Percentiles rank a stretch among this genome's conserved stretches.
phyloP scores from a whole-genome alignment of 2,797 vertebrate genomes.

The Gila robusta region DNA sequence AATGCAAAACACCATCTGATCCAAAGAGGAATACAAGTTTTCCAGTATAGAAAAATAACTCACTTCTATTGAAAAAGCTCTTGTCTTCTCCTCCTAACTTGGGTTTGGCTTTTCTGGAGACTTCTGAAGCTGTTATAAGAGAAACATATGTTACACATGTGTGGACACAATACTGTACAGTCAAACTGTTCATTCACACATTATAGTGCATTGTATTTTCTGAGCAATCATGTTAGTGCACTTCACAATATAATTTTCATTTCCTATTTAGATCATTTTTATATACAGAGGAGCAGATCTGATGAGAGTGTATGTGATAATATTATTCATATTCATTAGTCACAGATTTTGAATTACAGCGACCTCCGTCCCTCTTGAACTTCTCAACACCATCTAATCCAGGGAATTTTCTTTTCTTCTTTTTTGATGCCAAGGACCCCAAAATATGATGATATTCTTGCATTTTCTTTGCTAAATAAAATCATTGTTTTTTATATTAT shows the following conservation, averaged over 20 bases:
- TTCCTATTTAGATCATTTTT: background rate
- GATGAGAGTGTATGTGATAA: no score
- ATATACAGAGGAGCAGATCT: background rate
- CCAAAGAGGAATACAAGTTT: background rate
- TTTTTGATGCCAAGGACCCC: background rate
- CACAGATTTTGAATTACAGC: background rate
- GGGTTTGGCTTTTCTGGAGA: conserved; percentile 79
- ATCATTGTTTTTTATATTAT: background rate
- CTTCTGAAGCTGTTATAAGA: conserved; percentile 72
- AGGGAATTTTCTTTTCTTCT: no score
- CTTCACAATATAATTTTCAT: background rate
- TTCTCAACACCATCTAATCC: background rate
- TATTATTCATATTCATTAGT: background rate
- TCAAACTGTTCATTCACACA: no score
- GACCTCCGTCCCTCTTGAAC: background rate
- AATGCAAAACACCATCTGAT: conserved; percentile 2
- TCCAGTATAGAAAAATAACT: conserved; percentile 46
- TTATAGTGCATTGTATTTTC: background rate
- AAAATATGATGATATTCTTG: background rate
- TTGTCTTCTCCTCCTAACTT: conserved; percentile 72
- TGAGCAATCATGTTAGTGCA: background rate
- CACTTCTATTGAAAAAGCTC: conserved; percentile 42
- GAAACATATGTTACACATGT: conserved; percentile 37
- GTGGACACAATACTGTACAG: background rate
- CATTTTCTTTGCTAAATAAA: background rate